Percentiles rank a stretch among this genome's conserved stretches.
phyloP scores from a whole-genome alignment of 92 coral and sea anemone genomes.

The Epizoanthus stellaris region DNA sequence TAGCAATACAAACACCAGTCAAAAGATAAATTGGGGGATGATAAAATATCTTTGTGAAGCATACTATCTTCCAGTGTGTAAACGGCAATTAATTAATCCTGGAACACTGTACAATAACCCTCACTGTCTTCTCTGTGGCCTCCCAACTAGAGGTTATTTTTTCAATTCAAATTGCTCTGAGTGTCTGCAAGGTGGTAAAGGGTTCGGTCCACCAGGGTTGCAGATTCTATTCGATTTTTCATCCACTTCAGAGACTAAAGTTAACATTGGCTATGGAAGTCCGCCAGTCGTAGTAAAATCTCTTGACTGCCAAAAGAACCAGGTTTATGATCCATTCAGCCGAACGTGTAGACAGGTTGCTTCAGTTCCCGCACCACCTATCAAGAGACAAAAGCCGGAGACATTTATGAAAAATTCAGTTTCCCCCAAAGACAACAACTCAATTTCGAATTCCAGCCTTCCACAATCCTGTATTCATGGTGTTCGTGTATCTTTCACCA shows the following conservation, averaged over 20 bases:
- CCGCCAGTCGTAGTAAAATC: not conserved
- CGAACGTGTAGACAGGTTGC: not conserved
- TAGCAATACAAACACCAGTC: not conserved
- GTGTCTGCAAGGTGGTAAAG: not conserved
- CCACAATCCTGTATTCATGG: too few relatives aligned
- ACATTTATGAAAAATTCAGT: not conserved
- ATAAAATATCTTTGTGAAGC: not conserved
- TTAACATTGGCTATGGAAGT: not conserved
- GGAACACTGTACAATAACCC: not conserved
- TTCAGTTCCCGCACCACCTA: not conserved
- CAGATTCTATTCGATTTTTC: not conserved
- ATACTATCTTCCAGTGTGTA: not conserved
- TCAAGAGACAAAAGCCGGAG: not conserved
- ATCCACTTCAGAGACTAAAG: not conserved
- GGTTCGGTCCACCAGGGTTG: not conserved
- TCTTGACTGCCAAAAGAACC: not conserved
- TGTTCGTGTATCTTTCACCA: too few relatives aligned
- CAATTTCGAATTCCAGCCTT: not conserved
- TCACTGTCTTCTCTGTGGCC: conserved; percentile 3
- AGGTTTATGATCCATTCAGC: not conserved
- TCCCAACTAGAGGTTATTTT: not conserved
- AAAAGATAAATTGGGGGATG: not conserved
- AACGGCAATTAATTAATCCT: not conserved
- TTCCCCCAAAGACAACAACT: not conserved
- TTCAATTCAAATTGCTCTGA: not conserved